A percentile compares a stretch with the other conserved stretches of the same genome.
These are phyloP conservation scores for Pollicipes pollicipes DNA, from an alignment of 1,140 invertebrate species.

Conservation along the genomic window DNA sequence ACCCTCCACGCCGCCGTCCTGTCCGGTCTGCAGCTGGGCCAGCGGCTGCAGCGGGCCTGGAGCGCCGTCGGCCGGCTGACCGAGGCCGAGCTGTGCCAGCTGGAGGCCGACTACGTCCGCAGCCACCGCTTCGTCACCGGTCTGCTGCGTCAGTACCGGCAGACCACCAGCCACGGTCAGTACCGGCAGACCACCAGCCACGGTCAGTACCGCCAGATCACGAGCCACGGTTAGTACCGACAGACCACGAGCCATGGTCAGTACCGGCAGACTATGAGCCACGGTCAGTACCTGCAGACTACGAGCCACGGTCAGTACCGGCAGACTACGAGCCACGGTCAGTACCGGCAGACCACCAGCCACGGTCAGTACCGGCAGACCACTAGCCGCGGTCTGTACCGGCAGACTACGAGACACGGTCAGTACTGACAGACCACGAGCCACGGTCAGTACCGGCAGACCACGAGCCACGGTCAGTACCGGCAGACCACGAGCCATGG, in stretches of 20 bases:
- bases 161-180: neutral
- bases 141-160: neutral
- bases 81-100: neutral
- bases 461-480: too few relatives aligned
- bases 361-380: too few relatives aligned
- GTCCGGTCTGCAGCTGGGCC: neutral
- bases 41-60: neutral
- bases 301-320: too few relatives aligned
- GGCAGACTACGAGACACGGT: too few relatives aligned
- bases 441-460: too few relatives aligned
- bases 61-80: neutral
- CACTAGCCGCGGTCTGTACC: too few relatives aligned
- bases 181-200: neutral
- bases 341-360: too few relatives aligned
- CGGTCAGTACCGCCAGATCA: neutral
- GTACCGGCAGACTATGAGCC: too few relatives aligned
- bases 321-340: too few relatives aligned
- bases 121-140: neutral
- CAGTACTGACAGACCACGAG: too few relatives aligned
- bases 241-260: neutral
- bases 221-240: neutral
- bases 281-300: too few relatives aligned
- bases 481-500: too few relatives aligned
- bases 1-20: neutral
- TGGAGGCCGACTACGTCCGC: neutral